Conservation (phyloP, 2,113 vertebrate species). For the Columbina picui region DNA sequence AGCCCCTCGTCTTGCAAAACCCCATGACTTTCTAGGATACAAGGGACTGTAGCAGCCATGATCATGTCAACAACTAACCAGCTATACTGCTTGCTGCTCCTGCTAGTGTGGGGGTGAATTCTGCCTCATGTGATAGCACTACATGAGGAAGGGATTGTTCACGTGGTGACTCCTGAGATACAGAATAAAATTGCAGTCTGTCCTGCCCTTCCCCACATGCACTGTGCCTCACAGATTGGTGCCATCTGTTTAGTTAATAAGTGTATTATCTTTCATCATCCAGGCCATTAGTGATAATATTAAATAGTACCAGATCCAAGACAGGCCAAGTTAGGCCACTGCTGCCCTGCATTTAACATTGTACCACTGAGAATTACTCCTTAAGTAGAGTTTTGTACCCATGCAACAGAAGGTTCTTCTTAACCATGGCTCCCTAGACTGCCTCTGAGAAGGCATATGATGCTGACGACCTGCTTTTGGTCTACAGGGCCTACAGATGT, state of each 20-base stretch:
- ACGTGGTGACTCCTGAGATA: not conserved
- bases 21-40: not conserved
- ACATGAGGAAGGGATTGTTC: not conserved
- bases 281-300: not conserved
- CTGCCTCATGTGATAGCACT: not conserved
- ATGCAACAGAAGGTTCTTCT: not conserved
- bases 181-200: not conserved
- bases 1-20: not conserved
- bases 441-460: not conserved
- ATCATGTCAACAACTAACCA: not conserved
- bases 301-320: not conserved
- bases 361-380: not conserved
- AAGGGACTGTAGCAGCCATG: not conserved
- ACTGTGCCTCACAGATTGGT: not conserved
- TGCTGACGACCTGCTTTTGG: not conserved
- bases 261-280: not conserved
- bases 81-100: not conserved
- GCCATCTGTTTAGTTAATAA: not conserved
- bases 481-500: not conserved
- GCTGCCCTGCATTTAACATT: not conserved
- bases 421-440: not conserved
- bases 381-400: not conserved
- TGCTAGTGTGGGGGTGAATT: not conserved
- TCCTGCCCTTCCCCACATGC: not conserved
- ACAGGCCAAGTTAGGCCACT: not conserved